Evolutionary conservation across 2,113 vertebrate genomes (phyloP).

Genomic region (Psilopsiagon aymara): DNA sequence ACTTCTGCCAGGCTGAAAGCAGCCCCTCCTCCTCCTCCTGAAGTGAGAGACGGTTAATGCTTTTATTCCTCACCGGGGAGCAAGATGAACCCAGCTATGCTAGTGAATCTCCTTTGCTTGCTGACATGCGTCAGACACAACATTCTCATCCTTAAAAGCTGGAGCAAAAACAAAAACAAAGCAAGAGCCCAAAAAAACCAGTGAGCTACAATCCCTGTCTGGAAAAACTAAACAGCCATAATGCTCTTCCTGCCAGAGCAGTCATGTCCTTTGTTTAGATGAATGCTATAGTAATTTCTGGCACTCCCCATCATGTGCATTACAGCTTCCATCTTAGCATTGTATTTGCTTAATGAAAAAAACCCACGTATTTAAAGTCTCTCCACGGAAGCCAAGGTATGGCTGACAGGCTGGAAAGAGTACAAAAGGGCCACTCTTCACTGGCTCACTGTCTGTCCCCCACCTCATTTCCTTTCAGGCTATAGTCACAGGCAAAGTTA

Average conservation of each 20-base stretch:
- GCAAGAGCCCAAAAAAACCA: background rate
- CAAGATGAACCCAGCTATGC: background rate
- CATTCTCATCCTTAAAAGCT: slow-evolving; percentile 45
- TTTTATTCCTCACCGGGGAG: slow-evolving; percentile 31
- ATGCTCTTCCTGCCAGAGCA: background rate
- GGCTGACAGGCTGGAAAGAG: background rate
- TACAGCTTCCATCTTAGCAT: background rate
- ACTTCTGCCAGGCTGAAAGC: background rate
- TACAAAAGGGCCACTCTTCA: accelerated
- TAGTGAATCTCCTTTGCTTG: background rate
- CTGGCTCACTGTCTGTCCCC: background rate
- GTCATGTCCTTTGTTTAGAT: background rate
- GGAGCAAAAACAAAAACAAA: slow-evolving; percentile 38
- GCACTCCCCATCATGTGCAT: background rate
- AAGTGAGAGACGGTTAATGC: slow-evolving; percentile 49
- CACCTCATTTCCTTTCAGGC: background rate
- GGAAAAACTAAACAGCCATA: slow-evolving; percentile 5
- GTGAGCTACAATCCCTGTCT: slow-evolving; percentile 16
- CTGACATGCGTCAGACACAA: slow-evolving; percentile 51
- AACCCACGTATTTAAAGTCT: background rate
- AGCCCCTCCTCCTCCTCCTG: slow-evolving; percentile 3
- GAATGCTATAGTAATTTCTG: background rate
- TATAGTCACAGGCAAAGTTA: background rate
- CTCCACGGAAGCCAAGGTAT: background rate
- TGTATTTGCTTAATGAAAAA: background rate